Evolutionary conservation across 2,113 vertebrate genomes (phyloP).

Genomic region (Megaptera novaeangliae): DNA sequence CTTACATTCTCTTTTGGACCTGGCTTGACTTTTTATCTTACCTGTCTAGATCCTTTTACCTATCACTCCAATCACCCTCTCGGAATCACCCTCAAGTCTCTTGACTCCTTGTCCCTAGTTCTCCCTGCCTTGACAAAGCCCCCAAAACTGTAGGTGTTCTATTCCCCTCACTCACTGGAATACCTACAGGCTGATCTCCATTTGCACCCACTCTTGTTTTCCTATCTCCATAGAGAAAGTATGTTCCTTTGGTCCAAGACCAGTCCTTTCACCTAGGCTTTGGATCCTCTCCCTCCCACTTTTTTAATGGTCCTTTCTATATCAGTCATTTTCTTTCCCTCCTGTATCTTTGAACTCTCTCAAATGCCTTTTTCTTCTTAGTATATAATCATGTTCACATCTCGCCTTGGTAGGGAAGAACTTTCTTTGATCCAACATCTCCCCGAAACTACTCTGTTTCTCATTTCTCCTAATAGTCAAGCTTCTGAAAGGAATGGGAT

Average conservation of each 20-base stretch:
- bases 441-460: not conserved
- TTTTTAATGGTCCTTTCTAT: not conserved
- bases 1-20: not conserved
- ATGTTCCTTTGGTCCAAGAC: not conserved
- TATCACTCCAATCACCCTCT: not conserved
- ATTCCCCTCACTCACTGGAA: not conserved
- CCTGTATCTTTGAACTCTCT: constrained; percentile 1
- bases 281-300: not conserved
- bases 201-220: not conserved
- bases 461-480: not conserved
- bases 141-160: not conserved
- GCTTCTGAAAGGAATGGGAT: constrained; percentile 13
- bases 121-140: not conserved
- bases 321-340: not conserved
- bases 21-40: not conserved
- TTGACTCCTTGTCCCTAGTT: not conserved
- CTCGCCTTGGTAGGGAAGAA: not conserved
- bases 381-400: not conserved
- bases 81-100: not conserved
- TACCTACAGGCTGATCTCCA: not conserved
- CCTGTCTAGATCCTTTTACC: not conserved
- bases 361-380: constrained; percentile 1
- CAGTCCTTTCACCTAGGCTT: not conserved
- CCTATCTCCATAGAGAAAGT: not conserved
- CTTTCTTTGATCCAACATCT: not conserved